phyloP scores from a whole-genome alignment of 2,797 vertebrate genomes.

The Sandelia bainsii region DNA sequence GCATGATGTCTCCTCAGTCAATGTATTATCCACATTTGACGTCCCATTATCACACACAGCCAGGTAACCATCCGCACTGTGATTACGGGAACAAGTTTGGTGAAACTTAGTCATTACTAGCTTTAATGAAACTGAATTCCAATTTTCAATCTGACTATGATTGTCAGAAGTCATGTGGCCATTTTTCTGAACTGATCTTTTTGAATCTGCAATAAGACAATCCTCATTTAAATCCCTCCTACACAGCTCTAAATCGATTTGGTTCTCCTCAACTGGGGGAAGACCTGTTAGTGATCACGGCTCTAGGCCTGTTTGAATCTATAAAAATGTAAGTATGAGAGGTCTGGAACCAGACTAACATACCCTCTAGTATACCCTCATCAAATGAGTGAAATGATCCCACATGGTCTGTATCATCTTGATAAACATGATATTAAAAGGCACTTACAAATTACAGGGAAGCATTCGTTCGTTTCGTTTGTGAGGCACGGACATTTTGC shows the following conservation, averaged over 20 bases:
- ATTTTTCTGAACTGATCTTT: not conserved
- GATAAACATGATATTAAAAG: not conserved
- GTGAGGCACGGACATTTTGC: not conserved
- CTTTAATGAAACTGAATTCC: no score
- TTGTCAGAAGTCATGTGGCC: not conserved
- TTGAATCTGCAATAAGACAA: not conserved
- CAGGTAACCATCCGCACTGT: no score
- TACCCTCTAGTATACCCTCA: not conserved
- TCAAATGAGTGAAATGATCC: not conserved
- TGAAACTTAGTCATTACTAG: no score
- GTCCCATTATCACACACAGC: no score
- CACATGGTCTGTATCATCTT: no score
- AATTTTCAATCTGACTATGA: not conserved
- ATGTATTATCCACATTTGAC: no score
- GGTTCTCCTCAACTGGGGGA: not conserved
- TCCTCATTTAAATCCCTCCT: not conserved
- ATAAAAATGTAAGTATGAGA: not conserved
- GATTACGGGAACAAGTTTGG: no score
- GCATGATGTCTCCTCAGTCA: no score
- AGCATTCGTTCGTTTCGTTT: not conserved
- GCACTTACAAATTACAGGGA: no score
- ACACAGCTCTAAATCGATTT: not conserved
- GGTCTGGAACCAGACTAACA: not conserved
- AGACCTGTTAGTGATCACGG: not conserved
- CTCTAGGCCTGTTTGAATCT: not conserved